Base-by-base conservation (phyloP, 2,797 vertebrate genomes). In the Xenops minutus region DNA sequence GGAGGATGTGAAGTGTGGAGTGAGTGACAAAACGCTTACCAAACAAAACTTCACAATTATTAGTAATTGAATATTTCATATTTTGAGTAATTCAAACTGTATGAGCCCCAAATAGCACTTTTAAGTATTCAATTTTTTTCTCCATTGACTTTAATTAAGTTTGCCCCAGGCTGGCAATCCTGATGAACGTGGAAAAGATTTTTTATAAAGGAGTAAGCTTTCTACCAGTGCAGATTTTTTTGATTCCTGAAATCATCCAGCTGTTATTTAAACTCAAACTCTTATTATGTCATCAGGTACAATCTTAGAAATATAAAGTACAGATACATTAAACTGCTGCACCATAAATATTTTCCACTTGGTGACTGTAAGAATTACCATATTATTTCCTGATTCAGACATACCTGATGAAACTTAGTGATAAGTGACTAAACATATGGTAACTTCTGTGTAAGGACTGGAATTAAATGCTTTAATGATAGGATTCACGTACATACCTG, bases 121-220 rank as follows among this genome's bases (percentile, higher is more conserved):
- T 95, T 97, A 92, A 91, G 93, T 95, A 98, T 97, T 97, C 95
- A 96, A 96, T 97, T 97, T 98, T 98, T 98, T 98, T 98, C 97
- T 98, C 97, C 97, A 97, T 97, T 98, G 97, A 97, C 97, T 98
- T 98, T 97, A 98, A 98, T 98, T 98, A 98, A 97, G 96, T 91
- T 97, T 97, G 97, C 85, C 96, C 95, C 96, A 97, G 97, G 96
- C 96, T 97, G 95, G 95, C 96, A 97, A 90, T 95, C 91, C 93
- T 82, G 94, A 97, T 95, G 96, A 97, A 97, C 51, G 4, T 89
- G 93, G 72, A 94, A 85, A 97, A 94, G 62, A 81, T 95, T 97
- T 96, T 90, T 97, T 93, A 89, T 96, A 97, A 96, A 94, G 95
- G 68, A 95, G n/a, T 76, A 83, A 83, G 86, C 92, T 96, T 69